Evolutionary conservation across 2,113 vertebrate genomes (phyloP), one percentile per base, ranked within the genome.

Genomic region (Bolborhynchus lineola): DNA sequence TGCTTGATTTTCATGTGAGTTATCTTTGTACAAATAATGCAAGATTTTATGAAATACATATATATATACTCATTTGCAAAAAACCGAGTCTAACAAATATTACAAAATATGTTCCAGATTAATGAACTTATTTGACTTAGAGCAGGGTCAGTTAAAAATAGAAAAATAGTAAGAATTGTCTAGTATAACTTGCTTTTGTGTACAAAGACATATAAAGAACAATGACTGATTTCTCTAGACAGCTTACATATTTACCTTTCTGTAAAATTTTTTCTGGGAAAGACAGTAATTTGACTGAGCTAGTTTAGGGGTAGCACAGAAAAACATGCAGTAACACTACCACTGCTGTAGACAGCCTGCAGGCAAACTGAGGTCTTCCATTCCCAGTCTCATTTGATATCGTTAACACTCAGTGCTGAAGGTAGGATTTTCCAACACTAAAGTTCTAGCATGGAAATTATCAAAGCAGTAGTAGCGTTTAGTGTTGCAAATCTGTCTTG

Each of bases 331-430:
- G 95, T 87, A 94, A 97, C 93, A 95, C 95, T 93, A 97, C 93
- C 92, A 97, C 87, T 91, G 72, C 86, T 96, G 96, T 97, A 96
- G 93, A 97, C 70, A 96, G 97, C 96, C 97, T 96, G 91, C 88
- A 97, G 95, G 92, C 90, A 97, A 97, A 97, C 97, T 95, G 98
- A 97, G 97, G 90, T 97, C 98, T 98, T 98, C 98, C 98, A 98
- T 96, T 98, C 98, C 98, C 98, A 98, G 98, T 90, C 90, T 97
- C 84, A 92, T 81, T 80, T 84, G 59, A 68, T 72, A 91, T 90
- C 85, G 90, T 93, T 95, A 95, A 82, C 23, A 97, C 84, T 92
- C 93, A 94, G 86, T 88, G 93, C 94, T 70, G 44, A 64, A 47
- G 77, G 39, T 91, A 69, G 82, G 90, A 93, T 97, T 97, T 97